A percentile compares a stretch with the other conserved stretches of the same genome.
These are phyloP conservation scores for Gonioctena quinquepunctata DNA, from an alignment of 1,140 invertebrate species.

Conservation along the genomic window DNA sequence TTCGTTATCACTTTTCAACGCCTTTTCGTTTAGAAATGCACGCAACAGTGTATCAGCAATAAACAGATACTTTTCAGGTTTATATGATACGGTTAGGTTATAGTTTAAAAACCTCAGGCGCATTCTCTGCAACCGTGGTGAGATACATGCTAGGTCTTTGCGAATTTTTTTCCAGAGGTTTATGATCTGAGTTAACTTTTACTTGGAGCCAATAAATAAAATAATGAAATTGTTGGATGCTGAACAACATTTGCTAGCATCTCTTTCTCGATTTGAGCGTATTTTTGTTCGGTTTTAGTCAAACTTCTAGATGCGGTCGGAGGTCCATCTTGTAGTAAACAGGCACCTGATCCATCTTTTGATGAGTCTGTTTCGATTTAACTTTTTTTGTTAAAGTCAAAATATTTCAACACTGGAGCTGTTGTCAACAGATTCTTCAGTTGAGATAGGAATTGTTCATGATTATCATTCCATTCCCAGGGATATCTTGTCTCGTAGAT, in stretches of 20 bases:
- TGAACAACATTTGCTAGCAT: neutral
- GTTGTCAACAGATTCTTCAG: neutral
- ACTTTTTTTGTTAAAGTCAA: constrained; percentile 39
- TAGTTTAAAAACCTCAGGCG: constrained; percentile 6
- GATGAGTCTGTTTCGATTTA: constrained; percentile 47
- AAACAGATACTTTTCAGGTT: constrained; percentile 11
- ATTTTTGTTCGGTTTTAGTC: constrained; percentile 49
- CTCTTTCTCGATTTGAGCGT: constrained; percentile 19
- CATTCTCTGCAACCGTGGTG: constrained; percentile 1
- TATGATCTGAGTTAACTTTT: neutral
- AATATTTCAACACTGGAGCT: constrained; percentile 40
- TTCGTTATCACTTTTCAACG: neutral
- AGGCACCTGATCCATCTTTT: constrained; percentile 47
- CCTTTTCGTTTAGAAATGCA: constrained; percentile 5
- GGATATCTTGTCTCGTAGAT: neutral
- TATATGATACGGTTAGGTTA: neutral
- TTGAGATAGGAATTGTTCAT: neutral
- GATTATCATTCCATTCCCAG: constrained; percentile 3
- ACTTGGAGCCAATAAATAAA: neutral
- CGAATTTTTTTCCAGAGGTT: neutral
- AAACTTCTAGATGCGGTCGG: constrained; percentile 51
- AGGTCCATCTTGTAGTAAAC: constrained; percentile 44
- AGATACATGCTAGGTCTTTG: neutral
- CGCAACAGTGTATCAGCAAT: neutral
- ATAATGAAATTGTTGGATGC: neutral